These are phyloP conservation scores for Dendrolimus kikuchii DNA, from an alignment of 1,140 invertebrate species.

Conservation along the genomic window DNA sequence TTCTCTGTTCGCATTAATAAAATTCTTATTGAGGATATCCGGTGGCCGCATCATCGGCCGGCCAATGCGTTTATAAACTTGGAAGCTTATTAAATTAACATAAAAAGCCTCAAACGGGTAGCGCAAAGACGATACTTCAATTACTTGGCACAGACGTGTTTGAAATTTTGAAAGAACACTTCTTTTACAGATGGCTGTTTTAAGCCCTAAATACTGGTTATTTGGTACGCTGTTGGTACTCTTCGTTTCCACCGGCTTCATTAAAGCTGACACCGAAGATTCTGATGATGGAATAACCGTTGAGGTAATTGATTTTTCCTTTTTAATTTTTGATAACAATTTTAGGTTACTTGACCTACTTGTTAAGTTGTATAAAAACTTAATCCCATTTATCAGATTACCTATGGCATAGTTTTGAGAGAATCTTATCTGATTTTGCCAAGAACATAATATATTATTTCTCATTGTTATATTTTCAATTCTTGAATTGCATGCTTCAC, in stretches of 20 bases:
- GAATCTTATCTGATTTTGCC: too few species aligned
- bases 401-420: background rate
- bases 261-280: conserved; percentile 32
- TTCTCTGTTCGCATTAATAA: background rate
- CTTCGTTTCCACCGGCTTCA: conserved; percentile 16
- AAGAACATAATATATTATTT: too few species aligned
- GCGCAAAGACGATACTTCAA: background rate
- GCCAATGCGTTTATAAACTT: conserved; percentile 1
- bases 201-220: conserved; percentile 31
- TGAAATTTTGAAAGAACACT: background rate
- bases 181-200: conserved; percentile 56
- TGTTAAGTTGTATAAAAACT: background rate
- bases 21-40: conserved; percentile 51
- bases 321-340: conserved; percentile 1
- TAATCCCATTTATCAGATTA: conserved; percentile 2
- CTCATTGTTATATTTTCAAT: too few species aligned
- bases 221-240: conserved; percentile 39
- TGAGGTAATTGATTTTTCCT: conserved; percentile 42
- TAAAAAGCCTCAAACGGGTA: background rate
- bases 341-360: conserved; percentile 21
- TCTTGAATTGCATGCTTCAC: too few species aligned
- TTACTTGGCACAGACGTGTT: background rate
- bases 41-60: conserved; percentile 11
- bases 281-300: conserved; percentile 45
- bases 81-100: background rate